Percentiles rank a stretch among this genome's conserved stretches.
Conservation (phyloP, 1,140 invertebrate species). For the Ceratina japonica region DNA sequence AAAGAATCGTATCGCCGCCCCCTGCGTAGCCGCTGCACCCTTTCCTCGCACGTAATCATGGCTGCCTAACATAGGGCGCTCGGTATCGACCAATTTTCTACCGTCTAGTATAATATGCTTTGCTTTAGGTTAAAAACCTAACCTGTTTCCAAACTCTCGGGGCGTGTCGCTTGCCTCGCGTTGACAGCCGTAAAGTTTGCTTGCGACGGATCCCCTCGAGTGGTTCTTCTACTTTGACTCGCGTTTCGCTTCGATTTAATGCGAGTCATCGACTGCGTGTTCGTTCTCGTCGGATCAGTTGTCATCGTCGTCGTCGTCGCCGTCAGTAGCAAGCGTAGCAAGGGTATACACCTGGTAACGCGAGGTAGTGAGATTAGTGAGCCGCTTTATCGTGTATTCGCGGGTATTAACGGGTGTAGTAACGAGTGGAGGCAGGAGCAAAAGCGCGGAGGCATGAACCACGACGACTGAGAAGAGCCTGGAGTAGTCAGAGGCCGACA, state of each 20-base stretch:
- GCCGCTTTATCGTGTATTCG: slow-evolving; percentile 6
- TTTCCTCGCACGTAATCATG: slow-evolving; percentile 74
- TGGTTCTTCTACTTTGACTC: not conserved
- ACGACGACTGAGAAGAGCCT: no score
- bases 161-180: slow-evolving; percentile 48
- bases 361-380: not conserved
- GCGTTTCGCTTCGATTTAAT: not conserved
- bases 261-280: not conserved
- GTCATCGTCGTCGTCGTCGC: no score
- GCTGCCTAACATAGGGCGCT: slow-evolving; percentile 73
- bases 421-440: no score
- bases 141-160: slow-evolving; percentile 31
- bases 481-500: not conserved
- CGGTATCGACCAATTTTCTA: slow-evolving; percentile 73
- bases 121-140: slow-evolving; percentile 56
- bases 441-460: not conserved
- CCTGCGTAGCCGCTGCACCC: slow-evolving; percentile 68
- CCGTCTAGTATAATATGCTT: slow-evolving; percentile 37
- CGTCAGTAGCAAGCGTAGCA: no score
- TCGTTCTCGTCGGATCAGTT: no score
- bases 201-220: not conserved
- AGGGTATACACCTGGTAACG: no score
- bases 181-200: slow-evolving; percentile 32
- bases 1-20: slow-evolving; percentile 43
- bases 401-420: no score